These are phyloP conservation scores for Leptinotarsa texana DNA, from an alignment of 1,140 invertebrate genomes.

Conservation along the genomic window DNA sequence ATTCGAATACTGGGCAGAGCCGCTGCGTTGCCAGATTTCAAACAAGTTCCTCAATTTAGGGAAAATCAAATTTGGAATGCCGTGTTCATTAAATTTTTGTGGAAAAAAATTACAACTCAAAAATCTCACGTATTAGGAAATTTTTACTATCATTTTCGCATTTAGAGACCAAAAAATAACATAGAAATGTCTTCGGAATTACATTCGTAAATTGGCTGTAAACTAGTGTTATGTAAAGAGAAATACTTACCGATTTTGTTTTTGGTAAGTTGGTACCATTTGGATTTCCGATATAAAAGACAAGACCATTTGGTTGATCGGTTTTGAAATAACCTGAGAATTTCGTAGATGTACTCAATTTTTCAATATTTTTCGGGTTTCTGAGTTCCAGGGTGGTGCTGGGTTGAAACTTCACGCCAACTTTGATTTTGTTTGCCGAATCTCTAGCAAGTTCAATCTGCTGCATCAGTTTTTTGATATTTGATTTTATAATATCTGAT, in stretches of 20 bases:
- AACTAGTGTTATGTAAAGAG: background rate
- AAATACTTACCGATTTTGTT: constrained; percentile 64
- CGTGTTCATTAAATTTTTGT: no score
- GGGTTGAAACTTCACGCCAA: constrained; percentile 83
- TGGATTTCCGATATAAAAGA: constrained; percentile 90
- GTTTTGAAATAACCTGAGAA: constrained; percentile 88
- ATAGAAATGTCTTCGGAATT: no score
- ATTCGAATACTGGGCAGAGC: no score
- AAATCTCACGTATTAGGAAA: no score
- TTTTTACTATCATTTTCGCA: no score
- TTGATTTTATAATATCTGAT: constrained; percentile 66
- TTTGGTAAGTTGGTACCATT: constrained; percentile 68
- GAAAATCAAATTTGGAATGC: no score
- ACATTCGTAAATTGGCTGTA: no score
- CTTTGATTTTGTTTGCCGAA: constrained; percentile 70
- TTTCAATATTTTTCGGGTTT: constrained; percentile 79
- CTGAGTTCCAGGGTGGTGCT: constrained; percentile 83
- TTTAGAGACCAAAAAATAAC: no score
- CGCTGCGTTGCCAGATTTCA: no score
- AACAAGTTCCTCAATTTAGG: no score
- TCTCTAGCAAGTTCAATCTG: constrained; percentile 81
- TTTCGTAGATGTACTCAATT: constrained; percentile 82
- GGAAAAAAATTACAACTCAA: no score
- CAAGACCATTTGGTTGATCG: constrained; percentile 75
- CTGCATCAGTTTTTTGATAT: constrained; percentile 73